Conservation (phyloP, 2,888 invertebrate species). For the Euplexia lucipara region DNA sequence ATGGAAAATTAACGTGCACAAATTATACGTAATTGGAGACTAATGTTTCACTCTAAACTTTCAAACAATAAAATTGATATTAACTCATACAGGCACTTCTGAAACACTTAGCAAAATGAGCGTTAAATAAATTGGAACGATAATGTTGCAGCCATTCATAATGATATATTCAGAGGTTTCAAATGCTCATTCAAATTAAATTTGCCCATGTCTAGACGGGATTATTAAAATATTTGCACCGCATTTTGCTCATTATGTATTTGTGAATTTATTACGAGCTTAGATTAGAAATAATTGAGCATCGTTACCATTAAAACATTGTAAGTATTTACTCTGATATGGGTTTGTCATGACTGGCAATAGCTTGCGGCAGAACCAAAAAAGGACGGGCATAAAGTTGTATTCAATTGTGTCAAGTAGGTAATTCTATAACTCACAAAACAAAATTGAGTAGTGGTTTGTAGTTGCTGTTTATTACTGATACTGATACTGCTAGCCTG, state of each 20-base stretch:
- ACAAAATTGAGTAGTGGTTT: too few relatives aligned
- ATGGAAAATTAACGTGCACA: too few relatives aligned
- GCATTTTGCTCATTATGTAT: slow-evolving; percentile 16
- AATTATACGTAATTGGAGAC: neutral
- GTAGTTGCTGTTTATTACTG: too few relatives aligned
- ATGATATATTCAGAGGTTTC: slow-evolving; percentile 30
- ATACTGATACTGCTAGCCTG: too few relatives aligned
- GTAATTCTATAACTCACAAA: too few relatives aligned
- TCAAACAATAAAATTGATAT: neutral
- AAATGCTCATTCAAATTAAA: slow-evolving; percentile 35
- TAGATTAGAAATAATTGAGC: slow-evolving; percentile 27
- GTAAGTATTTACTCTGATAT: neutral
- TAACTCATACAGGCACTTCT: neutral
- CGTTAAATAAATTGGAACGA: slow-evolving; percentile 12
- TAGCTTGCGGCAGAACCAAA: neutral
- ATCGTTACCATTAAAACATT: slow-evolving; percentile 5
- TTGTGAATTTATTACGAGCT: slow-evolving; percentile 27
- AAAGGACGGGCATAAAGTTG: neutral
- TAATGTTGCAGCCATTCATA: slow-evolving; percentile 11
- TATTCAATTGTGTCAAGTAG: neutral
- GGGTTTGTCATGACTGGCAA: neutral
- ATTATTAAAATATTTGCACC: slow-evolving; percentile 32
- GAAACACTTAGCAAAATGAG: slow-evolving; percentile 20
- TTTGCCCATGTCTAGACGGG: slow-evolving; percentile 44
- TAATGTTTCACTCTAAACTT: neutral